Conservation (phyloP, 2,797 vertebrate species). For the Poliocrania exsul region DNA sequence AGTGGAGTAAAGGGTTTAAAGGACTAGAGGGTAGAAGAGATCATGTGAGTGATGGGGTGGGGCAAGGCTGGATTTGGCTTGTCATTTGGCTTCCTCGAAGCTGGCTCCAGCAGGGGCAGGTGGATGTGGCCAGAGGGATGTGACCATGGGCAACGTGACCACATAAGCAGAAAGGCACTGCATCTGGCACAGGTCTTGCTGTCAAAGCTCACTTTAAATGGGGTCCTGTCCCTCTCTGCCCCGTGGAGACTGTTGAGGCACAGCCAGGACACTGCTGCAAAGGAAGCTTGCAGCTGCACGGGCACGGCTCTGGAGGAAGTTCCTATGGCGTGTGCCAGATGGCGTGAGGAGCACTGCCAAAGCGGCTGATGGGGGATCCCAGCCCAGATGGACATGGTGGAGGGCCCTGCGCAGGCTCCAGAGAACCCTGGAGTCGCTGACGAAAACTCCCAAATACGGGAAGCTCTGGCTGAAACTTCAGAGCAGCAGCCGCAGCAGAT, state of each 20-base stretch:
- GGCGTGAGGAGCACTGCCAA: not conserved
- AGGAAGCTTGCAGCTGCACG: not conserved
- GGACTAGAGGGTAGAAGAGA: not conserved
- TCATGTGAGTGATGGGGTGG: not conserved
- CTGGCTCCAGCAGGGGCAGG: not conserved
- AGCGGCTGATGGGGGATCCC: conserved; percentile 42
- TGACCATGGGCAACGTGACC: not conserved
- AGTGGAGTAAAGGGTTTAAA: not conserved
- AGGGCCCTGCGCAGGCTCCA: not conserved
- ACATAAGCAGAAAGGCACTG: not conserved
- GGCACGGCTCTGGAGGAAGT: not conserved
- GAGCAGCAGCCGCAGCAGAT: not conserved
- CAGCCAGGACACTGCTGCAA: not conserved
- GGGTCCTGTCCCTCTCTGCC: not conserved
- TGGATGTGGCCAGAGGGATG: not conserved
- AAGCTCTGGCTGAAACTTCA: not conserved
- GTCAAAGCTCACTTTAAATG: not conserved
- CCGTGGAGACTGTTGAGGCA: not conserved
- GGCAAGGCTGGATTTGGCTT: not conserved
- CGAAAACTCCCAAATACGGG: not conserved
- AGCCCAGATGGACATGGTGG: conserved; percentile 37
- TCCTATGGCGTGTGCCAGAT: conserved; percentile 29
- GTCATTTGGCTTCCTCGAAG: not conserved
- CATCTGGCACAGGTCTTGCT: not conserved
- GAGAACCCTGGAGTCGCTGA: not conserved